phyloP scores from a whole-genome alignment of 1,140 invertebrate species.

The Atta colombica region DNA sequence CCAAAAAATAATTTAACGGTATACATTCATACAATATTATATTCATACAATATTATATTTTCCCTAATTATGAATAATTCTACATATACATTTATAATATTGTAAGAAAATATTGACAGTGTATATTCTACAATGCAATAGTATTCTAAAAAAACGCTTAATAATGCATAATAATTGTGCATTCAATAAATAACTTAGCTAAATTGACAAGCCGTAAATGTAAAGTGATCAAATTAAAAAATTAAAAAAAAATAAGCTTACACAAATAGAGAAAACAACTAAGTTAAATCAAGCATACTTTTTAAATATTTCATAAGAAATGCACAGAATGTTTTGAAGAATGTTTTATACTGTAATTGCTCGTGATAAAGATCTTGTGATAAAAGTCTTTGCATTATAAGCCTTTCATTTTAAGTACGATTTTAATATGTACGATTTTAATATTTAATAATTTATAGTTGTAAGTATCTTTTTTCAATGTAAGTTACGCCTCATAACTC shows the following conservation, averaged over 20 bases:
- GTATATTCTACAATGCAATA: conserved; percentile 1
- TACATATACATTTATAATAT: not conserved
- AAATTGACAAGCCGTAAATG: not conserved
- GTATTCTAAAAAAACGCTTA: not conserved
- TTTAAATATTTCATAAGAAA: not conserved
- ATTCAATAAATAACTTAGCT: not conserved
- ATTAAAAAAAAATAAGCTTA: not conserved
- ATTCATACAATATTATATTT: not conserved
- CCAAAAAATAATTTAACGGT: not conserved
- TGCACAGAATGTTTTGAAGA: not conserved
- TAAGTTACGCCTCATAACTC: not conserved
- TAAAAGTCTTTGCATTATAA: not conserved
- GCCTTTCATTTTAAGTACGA: not conserved
- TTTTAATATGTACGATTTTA: not conserved
- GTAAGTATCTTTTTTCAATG: not conserved
- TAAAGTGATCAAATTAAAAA: not conserved
- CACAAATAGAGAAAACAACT: not conserved
- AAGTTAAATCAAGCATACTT: not conserved
- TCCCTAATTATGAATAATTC: conserved; percentile 24
- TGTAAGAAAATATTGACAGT: not conserved
- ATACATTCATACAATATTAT: conserved; percentile 1
- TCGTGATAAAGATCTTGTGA: not conserved
- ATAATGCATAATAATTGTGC: conserved; percentile 14
- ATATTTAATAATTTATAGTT: not conserved
- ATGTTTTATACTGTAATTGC: not conserved